Conservation (phyloP, 2,113 vertebrate species). For the Synchiropus splendidus region DNA sequence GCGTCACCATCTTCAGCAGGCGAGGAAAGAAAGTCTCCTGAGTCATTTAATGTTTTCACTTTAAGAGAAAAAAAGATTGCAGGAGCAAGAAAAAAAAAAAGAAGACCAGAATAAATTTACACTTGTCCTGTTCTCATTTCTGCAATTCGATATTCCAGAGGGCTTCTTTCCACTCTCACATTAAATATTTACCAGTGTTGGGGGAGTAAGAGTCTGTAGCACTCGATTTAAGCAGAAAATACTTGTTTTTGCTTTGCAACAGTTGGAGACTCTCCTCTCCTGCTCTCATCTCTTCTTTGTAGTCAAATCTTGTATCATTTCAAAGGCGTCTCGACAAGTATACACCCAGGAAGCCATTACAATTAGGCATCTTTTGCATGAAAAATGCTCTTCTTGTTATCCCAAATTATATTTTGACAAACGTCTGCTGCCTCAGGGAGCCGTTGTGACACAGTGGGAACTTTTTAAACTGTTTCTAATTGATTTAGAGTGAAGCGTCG, state of each 20-base stretch:
- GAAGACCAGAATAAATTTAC: slow-evolving; percentile 29
- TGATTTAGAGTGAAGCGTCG: too few species aligned
- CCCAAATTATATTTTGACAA: too few species aligned
- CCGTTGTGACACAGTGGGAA: too few species aligned
- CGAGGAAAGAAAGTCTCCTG: slow-evolving; percentile 2
- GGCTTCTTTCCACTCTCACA: slow-evolving; percentile 12
- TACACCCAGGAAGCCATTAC: too few species aligned
- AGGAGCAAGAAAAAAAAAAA: slow-evolving; percentile 14
- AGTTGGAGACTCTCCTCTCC: not conserved
- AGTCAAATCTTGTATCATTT: too few species aligned
- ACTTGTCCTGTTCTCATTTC: slow-evolving; percentile 22
- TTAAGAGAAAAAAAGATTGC: slow-evolving; percentile 6
- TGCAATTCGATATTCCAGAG: slow-evolving; percentile 28
- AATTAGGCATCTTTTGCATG: too few species aligned
- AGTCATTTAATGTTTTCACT: slow-evolving; percentile 4
- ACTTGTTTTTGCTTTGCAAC: slow-evolving; percentile 16
- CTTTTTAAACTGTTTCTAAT: too few species aligned
- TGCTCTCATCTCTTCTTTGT: too few species aligned
- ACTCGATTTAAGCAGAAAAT: slow-evolving; percentile 16
- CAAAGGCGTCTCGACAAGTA: too few species aligned
- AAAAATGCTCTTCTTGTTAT: too few species aligned
- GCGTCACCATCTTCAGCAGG: too few species aligned
- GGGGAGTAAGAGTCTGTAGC: slow-evolving; percentile 20
- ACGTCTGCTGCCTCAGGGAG: too few species aligned
- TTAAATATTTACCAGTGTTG: slow-evolving; percentile 26